Evolutionary conservation across 2,888 invertebrate species (phyloP).

Genomic region (Baronia brevicornis): DNA sequence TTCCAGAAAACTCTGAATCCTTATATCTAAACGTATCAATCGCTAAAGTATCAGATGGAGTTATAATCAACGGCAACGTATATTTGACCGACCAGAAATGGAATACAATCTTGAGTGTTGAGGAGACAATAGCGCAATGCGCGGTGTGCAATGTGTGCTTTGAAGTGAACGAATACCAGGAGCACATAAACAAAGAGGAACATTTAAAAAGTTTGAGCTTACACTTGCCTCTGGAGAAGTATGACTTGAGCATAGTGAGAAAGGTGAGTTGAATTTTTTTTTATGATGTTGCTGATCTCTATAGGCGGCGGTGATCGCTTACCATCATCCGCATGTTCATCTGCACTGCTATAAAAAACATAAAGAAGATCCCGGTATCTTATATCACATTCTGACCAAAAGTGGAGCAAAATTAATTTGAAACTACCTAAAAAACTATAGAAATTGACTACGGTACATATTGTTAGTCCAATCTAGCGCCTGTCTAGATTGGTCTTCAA

Average conservation of each 20-base stretch:
- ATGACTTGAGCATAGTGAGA: constrained; percentile 31
- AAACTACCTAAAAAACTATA: no score
- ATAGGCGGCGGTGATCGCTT: no score
- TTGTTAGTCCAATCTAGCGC: no score
- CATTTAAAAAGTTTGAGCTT: constrained; percentile 19
- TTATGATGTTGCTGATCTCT: constrained; percentile 6
- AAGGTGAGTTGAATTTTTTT: constrained; percentile 24
- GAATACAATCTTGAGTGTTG: constrained; percentile 21
- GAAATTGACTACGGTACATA: no score
- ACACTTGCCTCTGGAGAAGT: constrained; percentile 24
- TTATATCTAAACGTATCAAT: no score
- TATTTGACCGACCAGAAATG: constrained; percentile 20
- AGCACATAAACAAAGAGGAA: constrained; percentile 15
- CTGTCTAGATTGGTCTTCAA: no score
- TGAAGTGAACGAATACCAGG: neutral
- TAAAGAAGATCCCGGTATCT: no score
- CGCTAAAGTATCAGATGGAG: constrained; percentile 16
- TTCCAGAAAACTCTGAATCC: no score
- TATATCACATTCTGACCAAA: no score
- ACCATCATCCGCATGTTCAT: no score
- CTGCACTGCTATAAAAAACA: no score
- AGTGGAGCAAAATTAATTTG: no score
- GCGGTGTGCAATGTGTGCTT: constrained; percentile 17
- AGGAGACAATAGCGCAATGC: constrained; percentile 16
- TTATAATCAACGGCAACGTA: constrained; percentile 24